These are phyloP conservation scores for Rynchops niger DNA, from an alignment of 2,113 vertebrate genomes.

Conservation along the genomic window DNA sequence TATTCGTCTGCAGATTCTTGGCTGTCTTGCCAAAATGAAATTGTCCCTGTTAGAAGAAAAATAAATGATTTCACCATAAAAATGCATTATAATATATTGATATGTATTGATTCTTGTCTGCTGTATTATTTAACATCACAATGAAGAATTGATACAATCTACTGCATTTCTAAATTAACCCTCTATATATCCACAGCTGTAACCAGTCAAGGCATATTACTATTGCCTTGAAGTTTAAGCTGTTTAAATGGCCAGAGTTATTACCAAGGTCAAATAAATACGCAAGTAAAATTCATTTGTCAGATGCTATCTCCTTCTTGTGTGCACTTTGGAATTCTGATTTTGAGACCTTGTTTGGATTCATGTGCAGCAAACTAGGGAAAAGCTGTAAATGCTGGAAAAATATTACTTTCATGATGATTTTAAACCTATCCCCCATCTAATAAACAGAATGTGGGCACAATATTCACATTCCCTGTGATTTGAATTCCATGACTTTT, in stretches of 20 bases:
- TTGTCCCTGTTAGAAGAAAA: slow-evolving; percentile 6
- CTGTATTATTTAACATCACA: slow-evolving; percentile 6
- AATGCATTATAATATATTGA: slow-evolving; percentile 25
- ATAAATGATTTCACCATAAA: slow-evolving; percentile 25
- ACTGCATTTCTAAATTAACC: background rate
- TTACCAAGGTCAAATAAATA: background rate
- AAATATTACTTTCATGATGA: background rate
- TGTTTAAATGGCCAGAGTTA: background rate
- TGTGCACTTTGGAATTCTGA: background rate
- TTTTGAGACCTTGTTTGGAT: background rate
- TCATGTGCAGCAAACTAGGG: background rate
- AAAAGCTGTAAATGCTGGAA: background rate
- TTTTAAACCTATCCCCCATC: background rate
- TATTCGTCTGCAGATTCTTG: background rate
- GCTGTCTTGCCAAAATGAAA: slow-evolving; percentile 8
- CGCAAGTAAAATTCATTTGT: background rate
- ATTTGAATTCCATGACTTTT: background rate
- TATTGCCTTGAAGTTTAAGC: background rate
- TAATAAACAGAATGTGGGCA: background rate
- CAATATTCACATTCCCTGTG: background rate
- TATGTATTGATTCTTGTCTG: slow-evolving; percentile 35
- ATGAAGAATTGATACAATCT: background rate
- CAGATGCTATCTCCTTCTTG: background rate
- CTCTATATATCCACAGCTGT: background rate
- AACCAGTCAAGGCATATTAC: background rate